A percentile compares a stretch with the other conserved stretches of the same genome.
Evolutionary conservation across 2,888 invertebrate species (phyloP).

Genomic region (Pyralis farinalis): DNA sequence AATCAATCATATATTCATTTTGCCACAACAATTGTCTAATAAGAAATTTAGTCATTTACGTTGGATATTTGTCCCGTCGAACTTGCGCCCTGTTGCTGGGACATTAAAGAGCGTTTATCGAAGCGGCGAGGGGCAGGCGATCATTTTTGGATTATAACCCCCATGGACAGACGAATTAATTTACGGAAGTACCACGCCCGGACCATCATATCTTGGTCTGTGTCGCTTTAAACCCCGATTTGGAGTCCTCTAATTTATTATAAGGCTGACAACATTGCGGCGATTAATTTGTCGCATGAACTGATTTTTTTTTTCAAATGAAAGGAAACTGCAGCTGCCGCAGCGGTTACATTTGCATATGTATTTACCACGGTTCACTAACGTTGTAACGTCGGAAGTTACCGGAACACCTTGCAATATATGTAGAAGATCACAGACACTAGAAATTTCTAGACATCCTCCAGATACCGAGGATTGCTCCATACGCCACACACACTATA

Average conservation of each 20-base stretch:
- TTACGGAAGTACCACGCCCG: conserved; percentile 46
- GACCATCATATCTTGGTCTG: conserved; percentile 45
- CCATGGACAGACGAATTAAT: conserved; percentile 72
- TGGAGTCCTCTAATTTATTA: conserved; percentile 6
- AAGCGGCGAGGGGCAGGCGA: conserved; percentile 53
- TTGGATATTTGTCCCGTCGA: background rate
- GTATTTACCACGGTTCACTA: too few species aligned
- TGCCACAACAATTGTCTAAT: background rate
- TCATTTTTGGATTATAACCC: conserved; percentile 77
- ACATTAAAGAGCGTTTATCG: conserved; percentile 48
- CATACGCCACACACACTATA: too few species aligned
- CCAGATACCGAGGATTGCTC: too few species aligned
- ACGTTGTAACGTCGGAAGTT: too few species aligned
- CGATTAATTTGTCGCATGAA: background rate
- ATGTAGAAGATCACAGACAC: too few species aligned
- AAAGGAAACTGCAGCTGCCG: too few species aligned
- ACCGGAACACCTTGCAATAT: too few species aligned
- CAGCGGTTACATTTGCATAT: too few species aligned
- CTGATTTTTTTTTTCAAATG: too few species aligned
- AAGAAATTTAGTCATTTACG: conserved; percentile 1
- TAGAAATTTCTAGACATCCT: too few species aligned
- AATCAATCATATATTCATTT: too few species aligned
- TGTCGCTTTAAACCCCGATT: conserved; percentile 26
- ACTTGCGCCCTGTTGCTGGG: background rate
- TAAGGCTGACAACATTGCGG: background rate